Percentiles rank a stretch among this genome's conserved stretches.
Conservation (phyloP, 2,797 vertebrate species). For the Acanthurus leucopareius region DNA sequence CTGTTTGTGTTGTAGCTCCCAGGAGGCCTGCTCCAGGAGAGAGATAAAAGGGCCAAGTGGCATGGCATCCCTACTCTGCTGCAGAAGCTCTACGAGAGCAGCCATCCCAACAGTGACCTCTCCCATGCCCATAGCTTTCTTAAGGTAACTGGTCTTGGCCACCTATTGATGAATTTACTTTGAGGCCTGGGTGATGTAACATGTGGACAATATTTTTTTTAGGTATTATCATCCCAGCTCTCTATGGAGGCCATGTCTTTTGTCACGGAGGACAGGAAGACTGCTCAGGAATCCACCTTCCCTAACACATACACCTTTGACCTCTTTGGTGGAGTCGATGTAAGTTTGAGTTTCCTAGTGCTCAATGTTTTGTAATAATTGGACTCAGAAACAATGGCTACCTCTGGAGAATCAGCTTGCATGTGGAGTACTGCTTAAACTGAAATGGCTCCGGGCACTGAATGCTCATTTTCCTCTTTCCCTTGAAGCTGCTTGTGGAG, state of each 20-base stretch:
- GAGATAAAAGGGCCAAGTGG: conserved; percentile 96
- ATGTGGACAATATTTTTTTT: conserved; percentile 19
- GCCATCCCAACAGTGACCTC: conserved; percentile 96
- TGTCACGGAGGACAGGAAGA: conserved; percentile 96
- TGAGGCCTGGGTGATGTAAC: neutral
- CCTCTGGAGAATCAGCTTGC: neutral
- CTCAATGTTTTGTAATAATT: neutral
- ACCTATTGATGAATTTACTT: neutral
- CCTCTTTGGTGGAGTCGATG: conserved; percentile 98
- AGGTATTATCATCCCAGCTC: conserved; percentile 97
- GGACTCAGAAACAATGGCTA: neutral
- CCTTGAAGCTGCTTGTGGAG: conserved; percentile 93
- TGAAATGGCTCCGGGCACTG: neutral
- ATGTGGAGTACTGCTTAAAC: neutral
- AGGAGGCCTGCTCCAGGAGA: conserved; percentile 91
- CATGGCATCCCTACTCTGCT: conserved; percentile 94
- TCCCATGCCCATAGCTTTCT: conserved; percentile 93
- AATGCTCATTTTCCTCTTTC: conserved; percentile 22
- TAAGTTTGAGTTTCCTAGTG: conserved; percentile 82
- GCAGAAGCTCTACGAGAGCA: conserved; percentile 93
- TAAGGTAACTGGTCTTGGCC: conserved; percentile 86
- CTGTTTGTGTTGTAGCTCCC: conserved; percentile 87
- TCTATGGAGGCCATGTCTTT: conserved; percentile 99
- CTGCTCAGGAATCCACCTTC: conserved; percentile 93
- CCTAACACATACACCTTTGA: conserved; percentile 98